Evolutionary conservation across 2,888 invertebrate genomes (phyloP), one percentile per base, ranked within the genome.

Genomic region (Trachelus troglodyta): DNA sequence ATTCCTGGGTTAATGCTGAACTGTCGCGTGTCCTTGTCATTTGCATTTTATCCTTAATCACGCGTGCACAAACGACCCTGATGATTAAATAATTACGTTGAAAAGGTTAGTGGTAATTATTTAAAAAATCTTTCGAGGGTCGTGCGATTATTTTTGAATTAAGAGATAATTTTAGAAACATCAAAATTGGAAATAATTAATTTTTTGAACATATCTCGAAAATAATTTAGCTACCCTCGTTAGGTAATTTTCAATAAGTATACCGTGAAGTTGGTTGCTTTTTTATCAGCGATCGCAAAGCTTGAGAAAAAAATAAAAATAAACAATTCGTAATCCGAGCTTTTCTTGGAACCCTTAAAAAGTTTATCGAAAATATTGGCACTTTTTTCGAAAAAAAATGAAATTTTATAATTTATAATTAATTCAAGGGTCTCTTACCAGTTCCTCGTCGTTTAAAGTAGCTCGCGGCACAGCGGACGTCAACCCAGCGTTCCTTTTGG

Each of bases 391-490:
- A 23, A 34, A 74, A 34, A 75, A 74, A 34, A 34, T 34, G 75
- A 71, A 34, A 40, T 12, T 12, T 37, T 34, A 34, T 69, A 12
- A 30, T 34, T 15, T 34, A 15, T 73, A 33, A 23, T 4, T 35
- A 15, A 31, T n/a, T 4, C 12, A 23, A 69, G 78, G 79, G 79
- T 75, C 76, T 80, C 97, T 95, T 94, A 99, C 99, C 96, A 99
- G 92, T 93, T 99, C 99, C 92, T 99, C 99, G 92, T 99, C 99
- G 90, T 99, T 99, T 77, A 99, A 94, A 0, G 99, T 99, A 73
- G 99, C 98, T 86, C 99, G 94, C 76, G 99, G 99, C 35, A 98
- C 98, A 56, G 99, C 98, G 75, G 99, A 99, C 79, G 99, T 98
- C 88, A 99, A 94, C 83, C 98, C 99, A 81, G 98, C 98, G 92